These are phyloP conservation scores for Sceloporus tristichus DNA, from an alignment of 2,113 vertebrate species.

Conservation along the genomic window DNA sequence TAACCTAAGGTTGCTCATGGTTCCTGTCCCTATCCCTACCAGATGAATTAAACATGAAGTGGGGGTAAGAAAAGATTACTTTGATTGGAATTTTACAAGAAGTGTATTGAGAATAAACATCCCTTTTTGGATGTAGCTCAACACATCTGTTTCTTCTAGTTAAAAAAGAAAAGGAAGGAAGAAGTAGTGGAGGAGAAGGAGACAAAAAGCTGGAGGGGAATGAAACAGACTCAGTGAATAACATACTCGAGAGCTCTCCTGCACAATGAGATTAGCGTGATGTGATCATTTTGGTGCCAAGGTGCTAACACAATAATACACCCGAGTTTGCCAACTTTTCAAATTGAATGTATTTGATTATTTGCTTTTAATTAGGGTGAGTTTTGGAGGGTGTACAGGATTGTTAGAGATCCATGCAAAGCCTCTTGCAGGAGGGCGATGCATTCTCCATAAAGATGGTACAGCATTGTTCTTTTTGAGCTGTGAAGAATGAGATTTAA, in stretches of 20 bases:
- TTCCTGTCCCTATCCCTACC: background rate
- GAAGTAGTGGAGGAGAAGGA: constrained; percentile 19
- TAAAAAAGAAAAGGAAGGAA: constrained; percentile 38
- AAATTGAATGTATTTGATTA: constrained; percentile 90
- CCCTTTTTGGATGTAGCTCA: background rate
- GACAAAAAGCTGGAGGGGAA: constrained; percentile 33
- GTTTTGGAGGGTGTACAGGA: constrained; percentile 88
- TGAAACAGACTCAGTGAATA: constrained; percentile 65
- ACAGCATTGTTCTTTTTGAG: constrained; percentile 80
- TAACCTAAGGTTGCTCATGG: constrained; percentile 32
- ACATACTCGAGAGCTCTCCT: constrained; percentile 80
- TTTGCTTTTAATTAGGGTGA: constrained; percentile 90
- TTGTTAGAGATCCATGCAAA: constrained; percentile 83
- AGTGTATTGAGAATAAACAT: constrained; percentile 36
- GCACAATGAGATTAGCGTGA: constrained; percentile 83
- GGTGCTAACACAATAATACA: constrained; percentile 88
- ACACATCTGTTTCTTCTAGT: constrained; percentile 16
- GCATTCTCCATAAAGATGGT: constrained; percentile 73
- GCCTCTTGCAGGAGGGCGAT: constrained; percentile 75
- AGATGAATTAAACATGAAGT: constrained; percentile 13
- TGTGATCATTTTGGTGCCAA: constrained; percentile 84
- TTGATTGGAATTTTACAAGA: constrained; percentile 21
- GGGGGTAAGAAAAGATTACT: background rate
- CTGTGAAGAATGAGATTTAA: constrained; percentile 82
- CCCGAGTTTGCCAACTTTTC: constrained; percentile 86